Percentiles rank a stretch among this genome's conserved stretches.
phyloP scores from a whole-genome alignment of 2,113 vertebrate species.

The Leuciscus idus region DNA sequence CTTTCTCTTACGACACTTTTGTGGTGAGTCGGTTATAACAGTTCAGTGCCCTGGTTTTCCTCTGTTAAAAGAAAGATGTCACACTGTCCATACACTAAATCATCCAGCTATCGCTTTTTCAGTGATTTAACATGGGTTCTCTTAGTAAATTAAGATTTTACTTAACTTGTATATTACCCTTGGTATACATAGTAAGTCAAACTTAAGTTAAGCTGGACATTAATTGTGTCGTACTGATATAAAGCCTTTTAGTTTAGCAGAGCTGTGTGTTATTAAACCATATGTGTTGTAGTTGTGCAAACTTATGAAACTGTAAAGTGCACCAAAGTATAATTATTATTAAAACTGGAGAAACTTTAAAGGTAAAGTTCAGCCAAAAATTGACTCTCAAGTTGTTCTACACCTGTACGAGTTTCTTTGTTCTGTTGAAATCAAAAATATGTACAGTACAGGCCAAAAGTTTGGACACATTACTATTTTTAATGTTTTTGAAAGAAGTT shows the following conservation, averaged over 20 bases:
- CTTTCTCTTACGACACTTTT: conserved; percentile 96
- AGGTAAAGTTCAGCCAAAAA: too few species aligned
- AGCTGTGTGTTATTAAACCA: not conserved
- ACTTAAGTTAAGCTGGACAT: not conserved
- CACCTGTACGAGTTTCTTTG: too few species aligned
- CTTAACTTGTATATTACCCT: not conserved
- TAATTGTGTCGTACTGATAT: not conserved
- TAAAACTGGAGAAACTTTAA: not conserved
- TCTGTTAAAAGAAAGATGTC: not conserved
- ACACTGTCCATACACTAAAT: too few species aligned
- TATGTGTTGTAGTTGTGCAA: not conserved
- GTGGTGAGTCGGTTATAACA: conserved; percentile 81
- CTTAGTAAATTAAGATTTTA: not conserved
- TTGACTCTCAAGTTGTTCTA: too few species aligned
- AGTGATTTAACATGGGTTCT: not conserved
- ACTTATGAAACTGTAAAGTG: not conserved
- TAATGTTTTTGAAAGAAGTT: too few species aligned
- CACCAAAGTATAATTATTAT: not conserved
- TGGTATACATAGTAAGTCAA: not conserved
- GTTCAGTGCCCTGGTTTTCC: not conserved
- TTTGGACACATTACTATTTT: too few species aligned
- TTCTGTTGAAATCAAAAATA: too few species aligned
- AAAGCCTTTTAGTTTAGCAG: not conserved
- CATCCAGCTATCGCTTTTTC: not conserved
- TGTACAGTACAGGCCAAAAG: too few species aligned